Percentiles rank a stretch among this genome's conserved stretches.
phyloP scores from a whole-genome alignment of 1,140 invertebrate genomes.

The Ostrea edulis region DNA sequence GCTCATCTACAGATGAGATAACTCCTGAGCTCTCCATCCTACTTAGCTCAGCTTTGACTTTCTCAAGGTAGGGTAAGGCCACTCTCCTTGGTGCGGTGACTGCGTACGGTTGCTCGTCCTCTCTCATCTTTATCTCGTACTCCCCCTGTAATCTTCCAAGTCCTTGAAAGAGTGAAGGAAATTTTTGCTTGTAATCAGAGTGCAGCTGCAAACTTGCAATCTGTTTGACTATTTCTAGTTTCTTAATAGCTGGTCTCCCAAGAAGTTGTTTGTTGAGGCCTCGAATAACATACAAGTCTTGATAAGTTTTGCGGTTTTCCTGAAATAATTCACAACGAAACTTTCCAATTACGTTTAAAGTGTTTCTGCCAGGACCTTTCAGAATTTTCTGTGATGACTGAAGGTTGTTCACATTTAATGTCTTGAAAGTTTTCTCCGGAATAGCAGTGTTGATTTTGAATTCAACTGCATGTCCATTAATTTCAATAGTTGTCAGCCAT shows the following conservation, averaged over 20 bases:
- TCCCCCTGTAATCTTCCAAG: constrained; percentile 51
- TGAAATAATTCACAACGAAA: constrained; percentile 26
- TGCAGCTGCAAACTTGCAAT: not conserved
- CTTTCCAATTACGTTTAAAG: no score
- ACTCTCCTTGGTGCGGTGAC: constrained; percentile 50
- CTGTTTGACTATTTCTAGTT: constrained; percentile 21
- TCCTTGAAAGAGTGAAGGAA: constrained; percentile 30
- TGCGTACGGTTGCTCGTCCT: constrained; percentile 40
- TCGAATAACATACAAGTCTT: constrained; percentile 44
- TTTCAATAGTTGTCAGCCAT: not conserved
- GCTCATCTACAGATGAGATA: constrained; percentile 57
- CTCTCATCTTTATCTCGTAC: constrained; percentile 48
- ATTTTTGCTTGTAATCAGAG: not conserved
- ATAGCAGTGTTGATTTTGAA: constrained; percentile 53
- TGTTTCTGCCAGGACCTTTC: no score
- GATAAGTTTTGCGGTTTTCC: not conserved
- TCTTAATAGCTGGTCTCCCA: constrained; percentile 48
- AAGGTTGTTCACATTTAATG: no score
- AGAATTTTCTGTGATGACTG: no score
- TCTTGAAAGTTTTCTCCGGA: no score
- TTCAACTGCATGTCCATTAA: not conserved
- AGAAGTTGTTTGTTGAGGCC: constrained; percentile 33
- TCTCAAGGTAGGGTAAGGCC: constrained; percentile 52
- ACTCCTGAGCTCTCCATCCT: constrained; percentile 57
- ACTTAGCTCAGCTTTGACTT: constrained; percentile 57